Percentiles rank a stretch among this genome's conserved stretches.
phyloP scores from a whole-genome alignment of 2,797 vertebrate genomes.

The Gastrophryne carolinensis region DNA sequence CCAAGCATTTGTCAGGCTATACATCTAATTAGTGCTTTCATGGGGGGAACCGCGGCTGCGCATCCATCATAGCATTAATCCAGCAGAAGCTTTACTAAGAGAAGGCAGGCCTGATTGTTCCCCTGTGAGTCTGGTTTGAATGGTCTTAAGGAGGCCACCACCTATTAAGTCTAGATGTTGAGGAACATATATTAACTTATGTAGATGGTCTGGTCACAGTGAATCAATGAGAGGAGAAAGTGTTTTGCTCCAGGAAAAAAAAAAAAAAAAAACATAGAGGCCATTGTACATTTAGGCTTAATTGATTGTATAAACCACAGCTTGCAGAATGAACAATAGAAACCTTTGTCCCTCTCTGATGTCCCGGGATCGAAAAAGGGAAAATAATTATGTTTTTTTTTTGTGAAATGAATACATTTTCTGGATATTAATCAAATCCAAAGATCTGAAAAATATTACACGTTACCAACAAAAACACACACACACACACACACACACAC shows the following conservation, averaged over 20 bases:
- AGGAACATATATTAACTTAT: constrained; percentile 4
- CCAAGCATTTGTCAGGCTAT: background rate
- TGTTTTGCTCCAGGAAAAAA: constrained; percentile 3
- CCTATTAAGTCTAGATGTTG: constrained; percentile 19
- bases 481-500: constrained; percentile 33
- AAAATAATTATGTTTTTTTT: constrained; percentile 41
- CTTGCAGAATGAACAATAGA: constrained; percentile 22
- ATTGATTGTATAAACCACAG: constrained; percentile 34
- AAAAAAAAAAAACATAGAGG: constrained; percentile 32
- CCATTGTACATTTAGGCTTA: constrained; percentile 26
- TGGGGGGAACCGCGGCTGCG: background rate
- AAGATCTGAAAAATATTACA: constrained; percentile 45
- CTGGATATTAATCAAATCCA: constrained; percentile 47
- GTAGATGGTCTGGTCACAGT: background rate
- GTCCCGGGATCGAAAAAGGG: constrained; percentile 14
- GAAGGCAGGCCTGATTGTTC: constrained; percentile 3
- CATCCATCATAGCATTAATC: background rate
- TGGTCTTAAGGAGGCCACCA: background rate
- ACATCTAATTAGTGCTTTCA: background rate
- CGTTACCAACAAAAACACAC: constrained; percentile 40
- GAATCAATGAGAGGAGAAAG: background rate
- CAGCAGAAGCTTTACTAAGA: no score
- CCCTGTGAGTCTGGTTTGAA: constrained; percentile 3
- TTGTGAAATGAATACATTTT: constrained; percentile 41
- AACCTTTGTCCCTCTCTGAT: constrained; percentile 16